A percentile compares a stretch with the other conserved stretches of the same genome.
These are phyloP conservation scores for Saccostrea glomerata DNA, from an alignment of 1,140 invertebrate genomes.

Conservation along the genomic window DNA sequence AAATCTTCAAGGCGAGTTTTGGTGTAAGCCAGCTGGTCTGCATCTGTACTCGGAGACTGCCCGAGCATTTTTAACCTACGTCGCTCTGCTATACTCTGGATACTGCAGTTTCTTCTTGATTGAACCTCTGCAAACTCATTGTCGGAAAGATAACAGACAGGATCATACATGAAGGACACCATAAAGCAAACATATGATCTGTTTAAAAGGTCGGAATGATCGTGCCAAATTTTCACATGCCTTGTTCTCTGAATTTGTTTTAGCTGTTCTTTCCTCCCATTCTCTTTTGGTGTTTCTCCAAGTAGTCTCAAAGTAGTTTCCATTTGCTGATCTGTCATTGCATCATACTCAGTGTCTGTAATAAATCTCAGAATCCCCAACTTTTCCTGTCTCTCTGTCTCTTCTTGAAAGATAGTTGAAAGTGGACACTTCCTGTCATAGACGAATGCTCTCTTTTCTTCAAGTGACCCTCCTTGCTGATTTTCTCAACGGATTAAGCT, in stretches of 20 bases:
- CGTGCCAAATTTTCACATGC: slow-evolving; percentile 41
- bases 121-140: no score
- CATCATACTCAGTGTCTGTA: background rate
- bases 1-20: slow-evolving; percentile 11
- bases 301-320: no score
- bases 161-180: slow-evolving; percentile 40
- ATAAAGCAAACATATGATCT: slow-evolving; percentile 36
- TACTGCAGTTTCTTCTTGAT: no score
- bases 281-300: no score
- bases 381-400: background rate
- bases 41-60: slow-evolving; percentile 38
- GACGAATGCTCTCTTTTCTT: no score
- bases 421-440: no score
- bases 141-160: background rate
- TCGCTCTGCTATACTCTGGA: slow-evolving; percentile 32
- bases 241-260: slow-evolving; percentile 17
- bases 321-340: no score
- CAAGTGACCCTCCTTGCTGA: no score
- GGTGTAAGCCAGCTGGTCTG: slow-evolving; percentile 8
- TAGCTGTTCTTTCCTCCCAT: no score
- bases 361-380: background rate
- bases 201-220: slow-evolving; percentile 42
- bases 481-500: no score
- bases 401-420: no score
- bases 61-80: slow-evolving; percentile 32